Base-by-base conservation (phyloP, 2,888 invertebrate genomes). In the Tenthredo scrophulariae region DNA sequence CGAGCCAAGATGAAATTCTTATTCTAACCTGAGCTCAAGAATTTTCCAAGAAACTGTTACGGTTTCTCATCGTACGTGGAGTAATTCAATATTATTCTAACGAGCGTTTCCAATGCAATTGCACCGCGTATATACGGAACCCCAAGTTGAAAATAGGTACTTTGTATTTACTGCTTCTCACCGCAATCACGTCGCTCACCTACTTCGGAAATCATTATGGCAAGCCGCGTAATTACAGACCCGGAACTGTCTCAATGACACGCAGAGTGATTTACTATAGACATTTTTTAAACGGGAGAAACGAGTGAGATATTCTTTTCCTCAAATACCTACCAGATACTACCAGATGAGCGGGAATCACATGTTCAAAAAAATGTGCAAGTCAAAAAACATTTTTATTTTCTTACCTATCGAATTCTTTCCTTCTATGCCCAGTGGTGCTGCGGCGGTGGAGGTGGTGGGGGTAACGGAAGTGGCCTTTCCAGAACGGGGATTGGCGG, bases 341-440 rank as follows among this genome's bases (percentile, higher is more conserved):
- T 1, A 13, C 26, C 7, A 10, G 72, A 72, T 40, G 6, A 50
- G 75, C 22, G 6, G 10, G 7, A 22, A 74, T 5, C 13, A 74
- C 22, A 13, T 10, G 9, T 10, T 43, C 54, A 3, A 33, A 15
- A 62, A 80, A 62, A 13, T 40, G 26, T 58, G 54, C 54, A 84
- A 54, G 29, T 3, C 6, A 80, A 82, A 40, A 26, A 62, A 26
- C 3, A 26, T 62, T 62, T 26, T 43, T 74, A 79, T 87, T 84
- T 2, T 84, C 88, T 88, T 87, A 88, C 88, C 88, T 89, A 87
- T 85, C 86, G 86, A 84, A 87, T 85, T 88, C 82, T 50, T 80
- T 89, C 86, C 84, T 88, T 89, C 96, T 97, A 97, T 95, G 97
- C 96, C 97, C 97, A 97, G 93, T 96, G 95, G 91, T 96, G 96